Conservation (phyloP, 2,113 vertebrate genomes). For the Periophthalmodon schlosseri region DNA sequence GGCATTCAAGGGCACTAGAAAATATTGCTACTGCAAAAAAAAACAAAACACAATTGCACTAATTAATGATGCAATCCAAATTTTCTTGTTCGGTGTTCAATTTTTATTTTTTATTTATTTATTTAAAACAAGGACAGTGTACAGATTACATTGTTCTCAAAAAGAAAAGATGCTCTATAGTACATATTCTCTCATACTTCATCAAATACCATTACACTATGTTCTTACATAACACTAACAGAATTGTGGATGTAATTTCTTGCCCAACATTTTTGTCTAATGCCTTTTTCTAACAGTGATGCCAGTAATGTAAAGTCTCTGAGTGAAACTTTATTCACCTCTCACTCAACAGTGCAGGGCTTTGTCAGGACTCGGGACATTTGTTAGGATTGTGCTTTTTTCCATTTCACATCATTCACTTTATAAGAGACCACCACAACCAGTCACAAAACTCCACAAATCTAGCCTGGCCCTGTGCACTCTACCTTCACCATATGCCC, state of each 20-base stretch:
- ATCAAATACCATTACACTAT: too few species aligned
- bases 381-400: constrained; percentile 60
- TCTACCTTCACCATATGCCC: constrained; percentile 28
- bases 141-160: too few species aligned
- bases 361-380: constrained; percentile 42
- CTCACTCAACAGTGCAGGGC: constrained; percentile 16
- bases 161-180: too few species aligned
- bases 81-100: too few species aligned
- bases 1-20: background rate
- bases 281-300: too few species aligned
- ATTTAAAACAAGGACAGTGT: too few species aligned
- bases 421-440: constrained; percentile 48
- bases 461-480: constrained; percentile 2
- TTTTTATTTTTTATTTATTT: too few species aligned
- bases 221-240: too few species aligned
- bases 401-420: constrained; percentile 34
- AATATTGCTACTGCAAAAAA: background rate
- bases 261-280: too few species aligned
- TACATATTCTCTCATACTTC: too few species aligned
- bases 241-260: too few species aligned
- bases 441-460: constrained; percentile 12
- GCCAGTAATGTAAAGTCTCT: too few species aligned
- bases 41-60: background rate
- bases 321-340: background rate
- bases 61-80: background rate